Conservation (phyloP, 2,797 vertebrate genomes). For the Euphonia xanthogaster region DNA sequence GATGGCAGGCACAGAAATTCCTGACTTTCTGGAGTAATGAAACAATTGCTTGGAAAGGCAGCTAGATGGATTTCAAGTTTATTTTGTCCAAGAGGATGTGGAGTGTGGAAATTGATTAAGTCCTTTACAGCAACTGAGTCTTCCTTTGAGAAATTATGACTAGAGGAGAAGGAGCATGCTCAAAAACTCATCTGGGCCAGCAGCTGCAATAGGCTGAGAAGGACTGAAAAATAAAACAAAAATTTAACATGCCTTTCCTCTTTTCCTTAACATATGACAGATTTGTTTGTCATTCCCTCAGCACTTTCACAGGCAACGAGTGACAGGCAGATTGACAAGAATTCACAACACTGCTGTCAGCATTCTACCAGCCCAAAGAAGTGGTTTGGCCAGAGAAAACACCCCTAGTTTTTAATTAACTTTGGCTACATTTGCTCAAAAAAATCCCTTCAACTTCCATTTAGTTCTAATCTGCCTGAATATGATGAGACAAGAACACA, state of each 20-base stretch:
- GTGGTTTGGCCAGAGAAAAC: not conserved
- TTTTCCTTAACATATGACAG: not conserved
- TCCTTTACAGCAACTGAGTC: not conserved
- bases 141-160: not conserved
- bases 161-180: not conserved
- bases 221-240: not conserved
- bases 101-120: not conserved
- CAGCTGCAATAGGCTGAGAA: not conserved
- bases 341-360: not conserved
- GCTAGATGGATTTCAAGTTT: not conserved
- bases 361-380: not conserved
- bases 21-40: not conserved
- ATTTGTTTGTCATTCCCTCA: not conserved
- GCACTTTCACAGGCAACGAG: not conserved
- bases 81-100: not conserved
- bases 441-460: not conserved
- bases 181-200: not conserved
- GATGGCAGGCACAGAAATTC: accelerated
- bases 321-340: constrained; percentile 7
- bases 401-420: not conserved
- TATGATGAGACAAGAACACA: not conserved
- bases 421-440: not conserved
- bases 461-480: not conserved
- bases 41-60: not conserved
- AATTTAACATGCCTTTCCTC: not conserved